These are phyloP conservation scores for Syngnathus floridae DNA, from an alignment of 2,113 vertebrate genomes.

Conservation along the genomic window DNA sequence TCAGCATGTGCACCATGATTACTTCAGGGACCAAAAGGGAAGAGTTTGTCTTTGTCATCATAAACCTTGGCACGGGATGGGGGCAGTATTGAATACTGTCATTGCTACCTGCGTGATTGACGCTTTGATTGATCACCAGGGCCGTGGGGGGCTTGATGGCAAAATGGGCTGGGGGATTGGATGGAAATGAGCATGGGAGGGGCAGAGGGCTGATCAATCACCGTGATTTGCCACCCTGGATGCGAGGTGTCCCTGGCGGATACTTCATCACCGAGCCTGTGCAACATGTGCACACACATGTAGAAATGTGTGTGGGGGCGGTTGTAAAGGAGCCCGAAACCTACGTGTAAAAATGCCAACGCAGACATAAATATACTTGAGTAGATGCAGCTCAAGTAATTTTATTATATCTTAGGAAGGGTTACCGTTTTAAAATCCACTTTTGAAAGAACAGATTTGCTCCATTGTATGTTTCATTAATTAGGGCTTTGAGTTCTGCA, in stretches of 20 bases:
- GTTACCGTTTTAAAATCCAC: no score
- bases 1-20: slow-evolving; percentile 9
- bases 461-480: no score
- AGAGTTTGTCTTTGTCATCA: slow-evolving; percentile 10
- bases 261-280: slow-evolving; percentile 20
- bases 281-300: not conserved
- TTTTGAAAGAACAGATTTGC: no score
- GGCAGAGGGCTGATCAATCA: slow-evolving; percentile 60
- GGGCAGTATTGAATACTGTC: slow-evolving; percentile 40
- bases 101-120: slow-evolving; percentile 47
- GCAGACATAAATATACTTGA: not conserved
- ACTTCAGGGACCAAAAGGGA: slow-evolving; percentile 10
- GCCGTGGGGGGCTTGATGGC: slow-evolving; percentile 15
- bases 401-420: not conserved
- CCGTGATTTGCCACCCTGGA: slow-evolving; percentile 43
- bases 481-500: not conserved
- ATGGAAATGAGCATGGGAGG: slow-evolving; percentile 52
- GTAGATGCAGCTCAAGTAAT: no score
- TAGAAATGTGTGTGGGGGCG: not conserved
- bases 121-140: slow-evolving; percentile 55
- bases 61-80: not conserved
- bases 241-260: slow-evolving; percentile 43
- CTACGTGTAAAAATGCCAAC: slow-evolving; percentile 4
- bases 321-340: not conserved
- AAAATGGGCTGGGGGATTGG: slow-evolving; percentile 19